Evolutionary conservation across 1,140 invertebrate genomes (phyloP).

Genomic region (Hyles vespertilio): DNA sequence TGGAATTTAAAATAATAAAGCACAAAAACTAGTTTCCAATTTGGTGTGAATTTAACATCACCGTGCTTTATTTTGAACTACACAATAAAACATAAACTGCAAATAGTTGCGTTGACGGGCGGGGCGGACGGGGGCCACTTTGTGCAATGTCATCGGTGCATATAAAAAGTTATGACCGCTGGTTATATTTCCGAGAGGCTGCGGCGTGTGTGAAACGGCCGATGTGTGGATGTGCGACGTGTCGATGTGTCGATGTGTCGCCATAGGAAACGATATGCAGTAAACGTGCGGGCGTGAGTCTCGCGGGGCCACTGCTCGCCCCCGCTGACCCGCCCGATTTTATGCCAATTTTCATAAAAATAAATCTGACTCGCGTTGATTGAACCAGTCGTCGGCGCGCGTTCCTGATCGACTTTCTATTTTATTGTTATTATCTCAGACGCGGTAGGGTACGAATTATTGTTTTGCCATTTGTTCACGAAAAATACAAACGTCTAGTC

Average conservation of each 20-base stretch:
- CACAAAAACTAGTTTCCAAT: no score
- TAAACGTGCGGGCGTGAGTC: constrained; percentile 71
- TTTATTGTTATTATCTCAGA: constrained; percentile 73
- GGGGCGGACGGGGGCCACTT: constrained; percentile 32
- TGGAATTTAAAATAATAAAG: no score
- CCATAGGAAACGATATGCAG: constrained; percentile 69
- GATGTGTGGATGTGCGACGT: constrained; percentile 16
- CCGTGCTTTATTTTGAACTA: no score
- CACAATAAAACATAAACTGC: no score
- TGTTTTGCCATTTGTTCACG: constrained; percentile 67
- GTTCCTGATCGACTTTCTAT: constrained; percentile 64
- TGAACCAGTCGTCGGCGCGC: constrained; percentile 68
- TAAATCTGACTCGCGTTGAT: constrained; percentile 72
- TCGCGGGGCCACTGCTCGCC: constrained; percentile 58
- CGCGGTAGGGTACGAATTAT: constrained; percentile 68
- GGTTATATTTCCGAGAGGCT: constrained; percentile 66
- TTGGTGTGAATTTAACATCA: no score
- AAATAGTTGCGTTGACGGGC: no score
- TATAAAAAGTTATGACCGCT: constrained; percentile 74
- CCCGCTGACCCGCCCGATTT: constrained; percentile 65
- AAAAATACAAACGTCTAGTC: constrained; percentile 37
- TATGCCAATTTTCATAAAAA: constrained; percentile 76
- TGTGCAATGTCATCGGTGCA: constrained; percentile 73
- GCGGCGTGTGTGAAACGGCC: constrained; percentile 16
- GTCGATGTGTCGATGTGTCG: constrained; percentile 23